Percentiles rank a stretch among this genome's conserved stretches.
These are phyloP conservation scores for Pocillopora meandrina DNA, from an alignment of 92 coral and sea anemone species.

Conservation along the genomic window DNA sequence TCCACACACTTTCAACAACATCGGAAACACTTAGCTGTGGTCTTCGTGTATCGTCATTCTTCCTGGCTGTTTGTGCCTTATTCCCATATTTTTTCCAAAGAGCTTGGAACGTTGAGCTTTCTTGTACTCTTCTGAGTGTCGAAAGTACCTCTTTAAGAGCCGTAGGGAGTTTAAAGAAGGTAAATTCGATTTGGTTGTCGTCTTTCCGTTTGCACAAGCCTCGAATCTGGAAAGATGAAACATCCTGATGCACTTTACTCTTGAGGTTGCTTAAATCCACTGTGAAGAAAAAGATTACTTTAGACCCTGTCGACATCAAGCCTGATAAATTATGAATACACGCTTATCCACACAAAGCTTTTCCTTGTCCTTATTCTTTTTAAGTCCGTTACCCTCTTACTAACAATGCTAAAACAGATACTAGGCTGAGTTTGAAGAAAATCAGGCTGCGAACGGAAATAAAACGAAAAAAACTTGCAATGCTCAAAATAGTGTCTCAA, in stretches of 20 bases:
- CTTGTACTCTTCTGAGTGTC: constrained; percentile 28
- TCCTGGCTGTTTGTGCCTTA: constrained; percentile 44
- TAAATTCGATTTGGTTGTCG: constrained; percentile 30
- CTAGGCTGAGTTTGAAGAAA: too few relatives aligned
- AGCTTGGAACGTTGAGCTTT: constrained; percentile 55
- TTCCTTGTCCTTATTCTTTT: too few relatives aligned
- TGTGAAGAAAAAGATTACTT: not conserved
- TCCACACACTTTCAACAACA: constrained; percentile 59
- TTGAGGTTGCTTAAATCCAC: constrained; percentile 22
- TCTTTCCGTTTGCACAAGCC: constrained; percentile 47
- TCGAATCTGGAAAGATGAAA: constrained; percentile 23
- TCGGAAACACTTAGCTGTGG: constrained; percentile 45
- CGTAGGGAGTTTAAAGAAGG: constrained; percentile 43
- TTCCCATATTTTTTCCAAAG: constrained; percentile 68
- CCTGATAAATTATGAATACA: too few relatives aligned
- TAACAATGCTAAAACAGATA: too few relatives aligned
- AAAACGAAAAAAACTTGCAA: not conserved
- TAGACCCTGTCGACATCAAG: too few relatives aligned
- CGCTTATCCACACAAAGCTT: too few relatives aligned
- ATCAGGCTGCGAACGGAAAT: too few relatives aligned
- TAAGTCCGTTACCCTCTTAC: too few relatives aligned
- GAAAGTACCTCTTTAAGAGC: constrained; percentile 30
- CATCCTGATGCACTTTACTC: constrained; percentile 6
- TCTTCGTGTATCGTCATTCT: constrained; percentile 27
- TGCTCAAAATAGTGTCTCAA: not conserved